These are phyloP conservation scores for Danaus melanippus DNA, from an alignment of 1,140 invertebrate genomes.

Conservation along the genomic window DNA sequence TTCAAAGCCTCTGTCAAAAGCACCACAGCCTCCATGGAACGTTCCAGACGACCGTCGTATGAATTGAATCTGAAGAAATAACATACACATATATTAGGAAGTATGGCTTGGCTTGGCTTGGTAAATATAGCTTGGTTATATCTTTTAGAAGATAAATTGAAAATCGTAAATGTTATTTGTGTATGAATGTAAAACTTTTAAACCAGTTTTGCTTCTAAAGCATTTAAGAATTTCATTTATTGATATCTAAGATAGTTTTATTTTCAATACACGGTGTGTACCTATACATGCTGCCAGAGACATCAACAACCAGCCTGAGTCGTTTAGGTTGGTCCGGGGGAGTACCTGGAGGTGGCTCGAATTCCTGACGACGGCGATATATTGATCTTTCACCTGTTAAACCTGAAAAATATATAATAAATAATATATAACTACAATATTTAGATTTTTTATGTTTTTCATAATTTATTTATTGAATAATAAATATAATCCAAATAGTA, in stretches of 20 bases:
- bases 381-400: slow-evolving; percentile 93
- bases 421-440: neutral
- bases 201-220: too few relatives aligned
- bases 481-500: too few relatives aligned
- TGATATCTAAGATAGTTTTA: too few relatives aligned
- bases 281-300: slow-evolving; percentile 97
- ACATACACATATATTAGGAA: too few relatives aligned
- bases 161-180: too few relatives aligned
- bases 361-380: slow-evolving; percentile 86
- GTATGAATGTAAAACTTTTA: too few relatives aligned
- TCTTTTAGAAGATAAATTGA: too few relatives aligned
- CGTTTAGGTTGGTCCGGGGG: slow-evolving; percentile 91
- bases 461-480: too few relatives aligned
- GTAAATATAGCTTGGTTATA: too few relatives aligned
- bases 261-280: slow-evolving; percentile 24
- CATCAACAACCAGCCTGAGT: slow-evolving; percentile 91
- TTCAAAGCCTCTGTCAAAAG: slow-evolving; percentile 96
- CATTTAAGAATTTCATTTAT: too few relatives aligned
- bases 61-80: slow-evolving; percentile 50
- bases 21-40: slow-evolving; percentile 92
- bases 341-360: slow-evolving; percentile 87
- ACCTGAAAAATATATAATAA: slow-evolving; percentile 52
- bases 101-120: too few relatives aligned
- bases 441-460: too few relatives aligned
- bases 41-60: slow-evolving; percentile 92